phyloP scores from a whole-genome alignment of 2,888 invertebrate species.

The Habroteleia sp. region DNA sequence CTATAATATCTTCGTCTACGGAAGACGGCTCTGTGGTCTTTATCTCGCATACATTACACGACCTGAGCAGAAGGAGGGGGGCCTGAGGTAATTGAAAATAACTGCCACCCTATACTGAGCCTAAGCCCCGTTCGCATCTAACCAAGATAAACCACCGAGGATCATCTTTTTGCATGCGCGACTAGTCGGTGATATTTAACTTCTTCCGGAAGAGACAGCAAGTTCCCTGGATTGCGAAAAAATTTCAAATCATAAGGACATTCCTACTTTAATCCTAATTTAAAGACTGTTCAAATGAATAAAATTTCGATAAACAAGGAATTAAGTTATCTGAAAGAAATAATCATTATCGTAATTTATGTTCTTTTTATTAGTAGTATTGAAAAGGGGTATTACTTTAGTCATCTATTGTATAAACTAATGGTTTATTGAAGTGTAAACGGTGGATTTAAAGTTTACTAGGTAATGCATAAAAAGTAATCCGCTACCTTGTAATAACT shows the following conservation, averaged over 20 bases:
- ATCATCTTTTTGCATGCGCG: slow-evolving; percentile 72
- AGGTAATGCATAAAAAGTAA: slow-evolving; percentile 36
- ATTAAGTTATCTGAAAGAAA: too few relatives aligned
- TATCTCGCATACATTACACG: slow-evolving; percentile 81
- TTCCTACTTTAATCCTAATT: slow-evolving; percentile 19
- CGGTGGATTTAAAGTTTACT: slow-evolving; percentile 20
- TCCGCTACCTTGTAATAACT: slow-evolving; percentile 51
- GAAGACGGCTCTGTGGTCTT: slow-evolving; percentile 77
- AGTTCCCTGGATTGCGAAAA: slow-evolving; percentile 18
- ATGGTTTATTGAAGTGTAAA: slow-evolving; percentile 38
- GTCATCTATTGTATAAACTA: slow-evolving; percentile 7
- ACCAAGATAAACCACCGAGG: slow-evolving; percentile 76
- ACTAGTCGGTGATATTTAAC: slow-evolving; percentile 57
- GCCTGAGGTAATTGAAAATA: slow-evolving; percentile 80
- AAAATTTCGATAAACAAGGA: too few relatives aligned
- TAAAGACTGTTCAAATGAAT: too few relatives aligned
- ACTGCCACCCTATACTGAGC: slow-evolving; percentile 76
- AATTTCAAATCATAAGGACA: too few relatives aligned
- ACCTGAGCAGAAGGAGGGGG: slow-evolving; percentile 68
- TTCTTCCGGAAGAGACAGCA: slow-evolving; percentile 9
- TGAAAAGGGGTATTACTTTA: slow-evolving; percentile 6
- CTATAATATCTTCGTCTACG: slow-evolving; percentile 81
- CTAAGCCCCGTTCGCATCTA: slow-evolving; percentile 73
- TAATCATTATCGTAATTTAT: too few relatives aligned
- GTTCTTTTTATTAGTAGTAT: background rate